Conservation (phyloP, 1,140 invertebrate species). For the Bombus picipes region DNA sequence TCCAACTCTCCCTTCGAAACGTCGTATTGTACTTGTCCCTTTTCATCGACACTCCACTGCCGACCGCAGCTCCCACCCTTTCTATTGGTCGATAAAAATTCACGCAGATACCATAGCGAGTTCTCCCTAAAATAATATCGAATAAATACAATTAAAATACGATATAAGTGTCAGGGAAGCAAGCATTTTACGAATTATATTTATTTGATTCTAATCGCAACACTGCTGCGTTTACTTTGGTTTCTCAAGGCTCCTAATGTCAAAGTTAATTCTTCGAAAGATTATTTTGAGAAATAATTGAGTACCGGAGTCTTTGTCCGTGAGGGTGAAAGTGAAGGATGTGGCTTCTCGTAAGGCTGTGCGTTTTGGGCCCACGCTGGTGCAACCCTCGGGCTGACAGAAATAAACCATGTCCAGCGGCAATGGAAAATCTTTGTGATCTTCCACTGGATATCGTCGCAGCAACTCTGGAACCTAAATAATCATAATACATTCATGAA, state of each 20-base stretch:
- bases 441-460: slow-evolving; percentile 97
- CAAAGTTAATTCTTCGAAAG: background rate
- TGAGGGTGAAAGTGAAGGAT: slow-evolving; percentile 99
- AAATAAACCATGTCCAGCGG: slow-evolving; percentile 99
- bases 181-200: background rate
- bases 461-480: slow-evolving; percentile 92
- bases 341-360: slow-evolving; percentile 93
- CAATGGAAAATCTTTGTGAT: slow-evolving; percentile 98
- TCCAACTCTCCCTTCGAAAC: slow-evolving; percentile 92
- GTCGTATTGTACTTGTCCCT: slow-evolving; percentile 85
- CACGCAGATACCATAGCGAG: slow-evolving; percentile 97
- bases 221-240: background rate
- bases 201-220: background rate
- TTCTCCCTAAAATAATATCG: slow-evolving; percentile 85
- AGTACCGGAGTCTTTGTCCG: slow-evolving; percentile 98
- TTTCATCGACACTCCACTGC: slow-evolving; percentile 71
- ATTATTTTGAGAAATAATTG: background rate
- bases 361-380: slow-evolving; percentile 93
- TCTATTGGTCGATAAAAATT: slow-evolving; percentile 98
- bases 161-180: background rate
- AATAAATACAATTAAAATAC: background rate
- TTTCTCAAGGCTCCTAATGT: background rate
- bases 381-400: slow-evolving; percentile 99
- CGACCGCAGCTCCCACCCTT: slow-evolving; percentile 78
- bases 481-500: background rate